Evolutionary conservation across 2,888 invertebrate species (phyloP), one percentile per base, ranked within the genome.

Genomic region (Spatulosminthurus flaviceps): DNA sequence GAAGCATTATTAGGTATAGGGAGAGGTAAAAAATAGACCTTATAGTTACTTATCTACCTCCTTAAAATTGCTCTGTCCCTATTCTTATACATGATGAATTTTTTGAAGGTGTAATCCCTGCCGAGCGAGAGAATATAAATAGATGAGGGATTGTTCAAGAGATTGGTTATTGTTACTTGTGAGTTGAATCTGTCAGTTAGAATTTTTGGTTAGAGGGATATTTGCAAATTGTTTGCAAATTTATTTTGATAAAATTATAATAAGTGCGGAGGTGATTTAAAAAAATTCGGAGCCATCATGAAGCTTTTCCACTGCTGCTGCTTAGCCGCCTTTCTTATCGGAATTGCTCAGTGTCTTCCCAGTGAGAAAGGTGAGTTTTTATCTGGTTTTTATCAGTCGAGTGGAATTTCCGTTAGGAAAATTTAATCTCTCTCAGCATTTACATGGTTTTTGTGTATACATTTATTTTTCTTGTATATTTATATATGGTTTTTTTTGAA

Each of bases 331-430:
- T 19, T 29, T 28, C 71, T 75, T 61, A 19, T 75, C 24, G 78
- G 78, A 73, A 41, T 78, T 41, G 78, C 73, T 26, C 73, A 72
- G 78, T 73, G 78, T 67, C 67, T 78, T 5, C 78, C 78, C 1
- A 64, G 43, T 41, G 73, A 78, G 26, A 78, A 78, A 73, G 78
- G 78, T 78, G 64, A 78, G 73, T 34, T 41, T 70, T 70, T 28
- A 7, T 26, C 16, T 22, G 24, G 24, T 24, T 28, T 67, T 24
- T 67, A 24, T 24, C 34, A 34, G n/a, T n/a, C n/a, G n/a, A n/a
- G n/a, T n/a, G n/a, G n/a, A n/a, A n/a, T 34, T 34, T 9, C 34
- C 34, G 9, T 7, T 4, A 9, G 34, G 9, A 34, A 34, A 34
- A 34, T 34, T 34, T 34, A 34, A 34, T 34, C 34, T 34, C 34